phyloP scores from a whole-genome alignment of 2,797 vertebrate genomes.

The Glossophaga mutica region DNA sequence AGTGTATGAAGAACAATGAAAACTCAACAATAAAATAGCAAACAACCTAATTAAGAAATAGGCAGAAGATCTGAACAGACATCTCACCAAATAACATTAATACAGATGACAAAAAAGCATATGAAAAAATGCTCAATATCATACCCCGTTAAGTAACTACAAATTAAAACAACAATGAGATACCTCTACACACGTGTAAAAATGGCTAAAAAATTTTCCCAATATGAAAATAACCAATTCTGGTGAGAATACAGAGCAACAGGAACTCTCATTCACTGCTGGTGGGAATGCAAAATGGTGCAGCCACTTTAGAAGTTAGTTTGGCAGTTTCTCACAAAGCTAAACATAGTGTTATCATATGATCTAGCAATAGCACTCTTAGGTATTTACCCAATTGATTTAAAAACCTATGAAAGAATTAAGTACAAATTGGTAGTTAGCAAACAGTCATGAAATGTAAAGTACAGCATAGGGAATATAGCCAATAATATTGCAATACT shows the following conservation, averaged over 20 bases:
- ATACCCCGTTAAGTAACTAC: neutral
- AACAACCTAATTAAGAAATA: constrained; percentile 2
- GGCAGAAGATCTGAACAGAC: neutral
- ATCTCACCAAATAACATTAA: neutral
- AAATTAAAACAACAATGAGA: neutral
- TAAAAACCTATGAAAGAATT: neutral
- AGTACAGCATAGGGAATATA: neutral
- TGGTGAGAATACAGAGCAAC: neutral
- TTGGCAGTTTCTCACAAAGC: neutral
- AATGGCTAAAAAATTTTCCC: neutral
- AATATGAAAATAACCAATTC: neutral
- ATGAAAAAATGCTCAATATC: neutral
- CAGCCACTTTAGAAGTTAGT: neutral
- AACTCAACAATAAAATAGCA: constrained; percentile 11
- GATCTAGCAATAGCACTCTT: neutral
- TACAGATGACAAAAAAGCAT: neutral
- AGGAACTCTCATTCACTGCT: neutral
- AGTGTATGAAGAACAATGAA: neutral
- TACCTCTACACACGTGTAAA: neutral
- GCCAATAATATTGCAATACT: neutral
- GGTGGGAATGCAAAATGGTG: neutral
- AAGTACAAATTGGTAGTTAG: neutral
- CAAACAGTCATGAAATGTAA: neutral
- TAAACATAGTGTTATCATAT: neutral
- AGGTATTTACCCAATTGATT: neutral